Evolutionary conservation across 2,888 invertebrate genomes (phyloP).

Genomic region (Apodemia hepburni): DNA sequence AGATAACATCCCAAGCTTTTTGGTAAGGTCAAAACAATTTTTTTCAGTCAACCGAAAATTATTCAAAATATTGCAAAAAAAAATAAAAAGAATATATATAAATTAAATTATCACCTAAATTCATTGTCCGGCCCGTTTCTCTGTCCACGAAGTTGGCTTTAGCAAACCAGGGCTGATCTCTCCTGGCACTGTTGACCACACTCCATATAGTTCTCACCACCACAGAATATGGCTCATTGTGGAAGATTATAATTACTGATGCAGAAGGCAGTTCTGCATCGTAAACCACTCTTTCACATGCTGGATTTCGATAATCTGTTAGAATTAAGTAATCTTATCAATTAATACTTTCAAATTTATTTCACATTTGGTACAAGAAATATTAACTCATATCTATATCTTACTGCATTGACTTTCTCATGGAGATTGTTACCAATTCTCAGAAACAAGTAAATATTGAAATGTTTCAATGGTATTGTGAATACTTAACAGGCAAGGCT

Average conservation of each 20-base stretch:
- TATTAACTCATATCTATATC: too few species aligned
- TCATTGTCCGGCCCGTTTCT: slow-evolving; percentile 47
- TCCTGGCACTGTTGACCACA: slow-evolving; percentile 88
- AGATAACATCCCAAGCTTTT: too few species aligned
- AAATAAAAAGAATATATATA: neutral
- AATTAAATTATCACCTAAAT: slow-evolving; percentile 42
- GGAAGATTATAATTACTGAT: slow-evolving; percentile 92
- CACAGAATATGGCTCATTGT: slow-evolving; percentile 94
- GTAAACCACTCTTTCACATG: slow-evolving; percentile 58
- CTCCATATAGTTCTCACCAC: slow-evolving; percentile 93
- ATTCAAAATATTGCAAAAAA: neutral
- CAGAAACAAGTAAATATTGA: too few species aligned
- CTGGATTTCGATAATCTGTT: slow-evolving; percentile 63
- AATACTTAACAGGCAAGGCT: too few species aligned
- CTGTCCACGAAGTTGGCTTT: slow-evolving; percentile 52
- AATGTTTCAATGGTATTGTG: too few species aligned
- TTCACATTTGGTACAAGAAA: too few species aligned
- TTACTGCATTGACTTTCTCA: too few species aligned
- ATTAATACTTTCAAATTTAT: too few species aligned
- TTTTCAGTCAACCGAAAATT: too few species aligned
- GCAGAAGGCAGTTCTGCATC: slow-evolving; percentile 84
- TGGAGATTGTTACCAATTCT: too few species aligned
- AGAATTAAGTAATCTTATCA: neutral
- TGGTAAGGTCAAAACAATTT: too few species aligned
- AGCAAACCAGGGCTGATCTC: slow-evolving; percentile 55